Evolutionary conservation across 2,797 vertebrate species (phyloP).

Genomic region (Decapterus maruadsi): DNA sequence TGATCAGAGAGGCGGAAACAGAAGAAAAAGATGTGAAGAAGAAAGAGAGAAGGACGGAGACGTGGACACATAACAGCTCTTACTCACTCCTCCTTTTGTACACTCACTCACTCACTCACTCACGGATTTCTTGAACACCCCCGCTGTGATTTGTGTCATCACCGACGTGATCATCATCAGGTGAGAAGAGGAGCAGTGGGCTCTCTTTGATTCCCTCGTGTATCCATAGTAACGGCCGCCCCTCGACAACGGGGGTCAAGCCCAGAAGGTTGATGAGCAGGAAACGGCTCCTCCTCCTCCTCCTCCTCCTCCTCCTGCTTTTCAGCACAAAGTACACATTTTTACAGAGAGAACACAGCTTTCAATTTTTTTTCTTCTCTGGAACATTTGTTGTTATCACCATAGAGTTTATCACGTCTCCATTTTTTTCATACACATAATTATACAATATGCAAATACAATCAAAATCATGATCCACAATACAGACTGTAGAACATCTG

Average conservation of each 20-base stretch:
- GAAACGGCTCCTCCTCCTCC: slow-evolving; percentile 40
- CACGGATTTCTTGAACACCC: slow-evolving; percentile 55
- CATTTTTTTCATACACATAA: not conserved
- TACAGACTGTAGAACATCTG: too few relatives aligned
- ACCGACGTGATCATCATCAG: slow-evolving; percentile 68
- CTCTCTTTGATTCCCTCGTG: slow-evolving; percentile 67
- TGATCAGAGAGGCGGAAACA: not conserved
- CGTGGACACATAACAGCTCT: not conserved
- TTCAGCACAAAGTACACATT: slow-evolving; percentile 27
- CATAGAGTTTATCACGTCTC: not conserved
- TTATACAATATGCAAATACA: too few relatives aligned
- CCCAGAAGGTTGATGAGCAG: slow-evolving; percentile 61
- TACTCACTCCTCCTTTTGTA: slow-evolving; percentile 18
- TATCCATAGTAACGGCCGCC: slow-evolving; percentile 74
- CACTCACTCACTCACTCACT: slow-evolving; percentile 22
- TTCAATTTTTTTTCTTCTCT: not conserved
- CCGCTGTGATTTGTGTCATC: slow-evolving; percentile 60
- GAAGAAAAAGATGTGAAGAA: not conserved
- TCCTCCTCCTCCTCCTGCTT: slow-evolving; percentile 14
- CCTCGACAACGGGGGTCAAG: slow-evolving; percentile 66
- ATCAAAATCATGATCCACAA: too few relatives aligned
- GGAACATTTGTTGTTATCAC: not conserved
- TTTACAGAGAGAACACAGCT: not conserved
- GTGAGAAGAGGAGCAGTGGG: slow-evolving; percentile 71
- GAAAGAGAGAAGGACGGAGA: not conserved